Evolutionary conservation across 2,797 vertebrate species (phyloP).

Genomic region (Crypturellus tataupa): DNA sequence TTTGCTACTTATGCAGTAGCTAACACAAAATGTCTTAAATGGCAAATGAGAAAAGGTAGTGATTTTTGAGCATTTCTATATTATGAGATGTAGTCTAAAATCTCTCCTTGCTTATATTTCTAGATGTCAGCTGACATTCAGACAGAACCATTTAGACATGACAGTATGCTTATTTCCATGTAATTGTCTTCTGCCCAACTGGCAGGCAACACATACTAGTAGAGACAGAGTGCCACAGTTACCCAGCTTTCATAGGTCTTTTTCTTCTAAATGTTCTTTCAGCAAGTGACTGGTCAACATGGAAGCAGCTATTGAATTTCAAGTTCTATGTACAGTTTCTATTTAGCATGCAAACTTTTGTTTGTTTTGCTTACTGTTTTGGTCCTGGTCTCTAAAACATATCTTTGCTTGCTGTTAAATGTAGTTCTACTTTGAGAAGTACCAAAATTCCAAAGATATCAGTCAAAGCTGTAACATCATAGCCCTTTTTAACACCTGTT

Average conservation of each 20-base stretch:
- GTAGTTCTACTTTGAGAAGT: neutral
- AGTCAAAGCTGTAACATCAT: neutral
- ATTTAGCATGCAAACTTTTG: neutral
- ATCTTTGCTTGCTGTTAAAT: neutral
- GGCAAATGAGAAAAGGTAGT: neutral
- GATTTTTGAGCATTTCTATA: neutral
- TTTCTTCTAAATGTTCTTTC: neutral
- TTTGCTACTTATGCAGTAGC: fast-evolving
- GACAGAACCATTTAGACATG: neutral
- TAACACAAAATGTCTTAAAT: neutral
- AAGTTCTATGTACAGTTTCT: neutral
- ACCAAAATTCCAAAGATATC: neutral
- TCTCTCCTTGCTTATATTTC: neutral
- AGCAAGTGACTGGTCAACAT: neutral
- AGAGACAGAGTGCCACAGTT: neutral
- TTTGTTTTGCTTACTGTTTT: neutral
- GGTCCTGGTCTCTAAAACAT: neutral
- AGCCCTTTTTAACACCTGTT: neutral
- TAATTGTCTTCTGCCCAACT: neutral
- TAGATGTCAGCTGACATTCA: neutral
- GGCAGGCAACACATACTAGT: fast-evolving
- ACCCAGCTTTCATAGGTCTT: neutral
- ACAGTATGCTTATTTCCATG: neutral
- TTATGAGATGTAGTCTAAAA: neutral
- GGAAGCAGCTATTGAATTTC: neutral